Evolutionary conservation across 2,113 vertebrate genomes (phyloP), one percentile per base, ranked within the genome.

Genomic region (Willisornis vidua): DNA sequence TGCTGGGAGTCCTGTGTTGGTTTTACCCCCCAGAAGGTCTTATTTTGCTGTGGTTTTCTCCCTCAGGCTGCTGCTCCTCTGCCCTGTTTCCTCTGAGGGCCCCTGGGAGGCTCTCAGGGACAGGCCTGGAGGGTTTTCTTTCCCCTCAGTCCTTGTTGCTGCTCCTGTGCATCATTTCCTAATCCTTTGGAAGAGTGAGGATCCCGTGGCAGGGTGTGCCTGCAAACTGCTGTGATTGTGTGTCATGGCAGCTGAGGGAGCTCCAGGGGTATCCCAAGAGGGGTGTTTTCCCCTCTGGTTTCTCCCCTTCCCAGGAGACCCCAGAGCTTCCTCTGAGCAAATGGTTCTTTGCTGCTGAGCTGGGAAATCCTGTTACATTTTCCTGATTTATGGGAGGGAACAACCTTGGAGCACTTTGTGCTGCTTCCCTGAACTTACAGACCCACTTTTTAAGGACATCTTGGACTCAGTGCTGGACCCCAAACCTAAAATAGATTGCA

Each of bases 181-280:
- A 1, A 35, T 11, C 4, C 51, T 59, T 52, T 37, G 37, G n/a
- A 25, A 18, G 63, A 19, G n/a, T 14, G 1, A 61, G 37, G 33
- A 4, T 16, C 6, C 35, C 25, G 55, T 4, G 16, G 26, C 8
- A 9, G 93, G 22, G 63, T 20, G 10, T 2, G 2, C 23, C 7
- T 4, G 18, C 23, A 2, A n/a, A 0, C 12, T 41, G 71, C 2
- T 7, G 0, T 9, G 7, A 0, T 3, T 28, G 16, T 37, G 37
- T 31, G 4, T 10, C 22, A 0, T 4, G 24, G 63, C 54, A 4
- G 41, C 46, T 61, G 39, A 0, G 49, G 41, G 35, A 28, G 1
- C 15, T 2, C 4, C 6, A 35, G 25, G 14, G 29, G 0, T 9
- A 0, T 23, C 7, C 3, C 0, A 3, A 46, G 39, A 51, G 33